A percentile compares a stretch with the other conserved stretches of the same genome.
Conservation (phyloP, 2,113 vertebrate genomes). For the Atherinomorus stipes region DNA sequence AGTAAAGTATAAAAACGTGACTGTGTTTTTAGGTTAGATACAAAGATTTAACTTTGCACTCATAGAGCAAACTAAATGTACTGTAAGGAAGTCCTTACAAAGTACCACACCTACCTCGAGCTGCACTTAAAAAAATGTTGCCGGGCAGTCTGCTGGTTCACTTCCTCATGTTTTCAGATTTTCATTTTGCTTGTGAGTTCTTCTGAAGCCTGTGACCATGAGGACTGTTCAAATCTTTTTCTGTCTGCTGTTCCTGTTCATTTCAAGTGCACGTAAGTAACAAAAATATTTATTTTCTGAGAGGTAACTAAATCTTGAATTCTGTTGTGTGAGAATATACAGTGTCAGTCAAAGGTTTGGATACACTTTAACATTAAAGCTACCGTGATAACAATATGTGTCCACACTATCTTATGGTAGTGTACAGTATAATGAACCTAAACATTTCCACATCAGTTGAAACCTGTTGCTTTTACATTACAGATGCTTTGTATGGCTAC, state of each 20-base stretch:
- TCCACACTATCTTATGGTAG: too few relatives aligned
- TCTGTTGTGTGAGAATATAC: neutral
- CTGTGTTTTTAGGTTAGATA: too few relatives aligned
- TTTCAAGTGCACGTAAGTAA: slow-evolving; percentile 40
- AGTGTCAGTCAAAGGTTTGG: too few relatives aligned
- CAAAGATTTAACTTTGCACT: too few relatives aligned
- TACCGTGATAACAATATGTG: too few relatives aligned
- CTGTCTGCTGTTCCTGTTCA: neutral
- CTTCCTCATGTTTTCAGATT: slow-evolving; percentile 14
- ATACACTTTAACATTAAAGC: too few relatives aligned
- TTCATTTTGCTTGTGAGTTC: slow-evolving; percentile 13
- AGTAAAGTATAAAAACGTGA: too few relatives aligned
- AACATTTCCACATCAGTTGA: neutral
- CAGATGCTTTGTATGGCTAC: slow-evolving; percentile 34
- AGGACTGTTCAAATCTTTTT: neutral
- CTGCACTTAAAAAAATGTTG: neutral
- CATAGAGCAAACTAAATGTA: too few relatives aligned
- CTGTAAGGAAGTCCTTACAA: too few relatives aligned
- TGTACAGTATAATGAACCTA: neutral
- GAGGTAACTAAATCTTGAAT: neutral
- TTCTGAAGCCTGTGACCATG: slow-evolving; percentile 21
- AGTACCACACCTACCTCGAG: neutral
- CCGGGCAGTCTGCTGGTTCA: accelerated
- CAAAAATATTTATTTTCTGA: neutral
- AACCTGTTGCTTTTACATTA: slow-evolving; percentile 12